Base-by-base conservation (phyloP, 1,140 invertebrate genomes). In the Reticulitermes speratus region DNA sequence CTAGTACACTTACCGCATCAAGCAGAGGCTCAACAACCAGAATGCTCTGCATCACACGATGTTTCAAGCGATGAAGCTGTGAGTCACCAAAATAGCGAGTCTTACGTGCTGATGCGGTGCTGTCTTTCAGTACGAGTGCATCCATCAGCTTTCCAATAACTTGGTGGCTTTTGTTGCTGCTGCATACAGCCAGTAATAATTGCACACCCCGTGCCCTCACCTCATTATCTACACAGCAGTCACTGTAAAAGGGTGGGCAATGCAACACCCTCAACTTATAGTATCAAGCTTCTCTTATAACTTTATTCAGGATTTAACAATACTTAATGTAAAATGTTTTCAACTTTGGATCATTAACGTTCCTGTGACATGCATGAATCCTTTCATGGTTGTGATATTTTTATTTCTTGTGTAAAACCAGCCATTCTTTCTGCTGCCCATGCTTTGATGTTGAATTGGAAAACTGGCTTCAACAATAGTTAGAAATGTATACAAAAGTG, bases 31-130 rank as follows among this genome's bases (percentile, higher is more conserved):
- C 89, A 44, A 93, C 87, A 32, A 94, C 83, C n/a, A 93, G 87
- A n/a, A 94, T 86, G 32, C 88, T 86, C 88, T 94, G 93, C 88
- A 92, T 90, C 82, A 92, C 88, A 88, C 93, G 89, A 83, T 93
- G 90, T 86, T 92, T 93, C 16, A 90, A 55, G 87, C 92, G 89
- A 87, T 94, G 94, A 30, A 91, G 88, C 16, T 90, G 87, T 6
- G 93, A 94, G 88, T 94, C 91, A 55, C 89, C 90, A 88, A 92
- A 94, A 87, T 94, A 92, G 86, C 93, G 89, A 83, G 90, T 91
- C 83, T 89, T 89, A 25, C 89, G 87, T 87, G 82, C 82, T 87
- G 87, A n/a, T 90, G 87, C 86, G 85, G 88, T 69, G 88, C 86
- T 83, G 89, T 86, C 87, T 89, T 48, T 23, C 87, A 84, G 38